Evolutionary conservation across 2,113 vertebrate species (phyloP).

Genomic region (Oplegnathus fasciatus): DNA sequence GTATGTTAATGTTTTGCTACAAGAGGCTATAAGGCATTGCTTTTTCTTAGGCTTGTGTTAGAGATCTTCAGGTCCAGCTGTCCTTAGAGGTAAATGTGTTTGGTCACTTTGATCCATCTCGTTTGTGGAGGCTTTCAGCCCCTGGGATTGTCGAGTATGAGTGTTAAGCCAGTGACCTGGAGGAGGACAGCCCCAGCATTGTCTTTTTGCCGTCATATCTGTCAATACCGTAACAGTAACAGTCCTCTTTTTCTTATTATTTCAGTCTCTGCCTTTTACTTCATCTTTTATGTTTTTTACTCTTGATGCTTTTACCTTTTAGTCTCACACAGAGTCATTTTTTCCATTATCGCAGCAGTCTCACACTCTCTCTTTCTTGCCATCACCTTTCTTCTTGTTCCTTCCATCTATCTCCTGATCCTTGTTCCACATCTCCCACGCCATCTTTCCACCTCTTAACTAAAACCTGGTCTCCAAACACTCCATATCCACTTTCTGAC

Average conservation of each 20-base stretch:
- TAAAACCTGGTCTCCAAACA: background rate
- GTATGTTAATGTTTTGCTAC: background rate
- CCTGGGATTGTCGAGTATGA: conserved; percentile 33
- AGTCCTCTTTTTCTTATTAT: background rate
- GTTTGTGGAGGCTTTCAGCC: conserved; percentile 47
- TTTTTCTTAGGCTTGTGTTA: background rate
- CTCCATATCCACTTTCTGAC: background rate
- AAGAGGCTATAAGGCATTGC: background rate
- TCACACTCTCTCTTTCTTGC: background rate
- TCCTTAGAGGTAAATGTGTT: conserved; percentile 51
- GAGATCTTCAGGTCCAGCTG: background rate
- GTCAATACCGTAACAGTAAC: background rate
- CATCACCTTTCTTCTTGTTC: background rate
- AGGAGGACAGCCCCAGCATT: background rate
- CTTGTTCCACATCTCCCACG: background rate
- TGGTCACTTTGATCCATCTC: conserved; percentile 68
- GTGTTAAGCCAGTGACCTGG: conserved; percentile 53
- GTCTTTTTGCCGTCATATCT: background rate
- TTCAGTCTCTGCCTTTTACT: background rate
- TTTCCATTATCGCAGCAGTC: background rate
- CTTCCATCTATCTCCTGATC: background rate
- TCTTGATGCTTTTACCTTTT: background rate
- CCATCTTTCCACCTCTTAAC: background rate
- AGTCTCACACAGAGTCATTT: too few species aligned
- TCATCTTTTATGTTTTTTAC: background rate